Percentiles rank a stretch among this genome's conserved stretches.
These are phyloP conservation scores for Tipula vernalis DNA, from an alignment of 2,888 invertebrate genomes.

Conservation along the genomic window DNA sequence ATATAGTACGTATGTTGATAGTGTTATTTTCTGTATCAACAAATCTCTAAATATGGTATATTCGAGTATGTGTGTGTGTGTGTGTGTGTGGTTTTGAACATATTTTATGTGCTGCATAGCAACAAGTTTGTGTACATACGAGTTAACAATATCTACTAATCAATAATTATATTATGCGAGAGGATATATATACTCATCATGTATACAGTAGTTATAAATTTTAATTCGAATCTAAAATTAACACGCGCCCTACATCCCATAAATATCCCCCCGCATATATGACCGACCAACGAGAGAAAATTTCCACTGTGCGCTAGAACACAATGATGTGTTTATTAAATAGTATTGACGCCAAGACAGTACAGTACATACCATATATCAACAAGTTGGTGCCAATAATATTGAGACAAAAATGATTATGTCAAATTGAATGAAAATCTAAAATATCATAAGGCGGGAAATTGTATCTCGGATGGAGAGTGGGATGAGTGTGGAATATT, in stretches of 20 bases:
- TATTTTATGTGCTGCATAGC: not conserved
- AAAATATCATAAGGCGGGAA: not conserved
- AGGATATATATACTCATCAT: not conserved
- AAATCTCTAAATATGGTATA: not conserved
- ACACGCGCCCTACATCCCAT: not conserved
- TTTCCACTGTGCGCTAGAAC: not conserved
- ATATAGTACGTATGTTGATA: not conserved
- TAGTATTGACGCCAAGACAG: not conserved
- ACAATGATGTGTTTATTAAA: not conserved
- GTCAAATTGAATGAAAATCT: conserved; percentile 6
- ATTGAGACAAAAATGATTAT: conserved; percentile 10
- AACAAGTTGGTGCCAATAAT: conserved; percentile 10
- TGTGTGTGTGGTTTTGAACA: not conserved
- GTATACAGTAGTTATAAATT: not conserved
- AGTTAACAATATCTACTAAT: not conserved
- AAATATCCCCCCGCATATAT: not conserved
- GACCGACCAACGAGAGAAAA: not conserved
- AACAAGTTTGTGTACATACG: not conserved
- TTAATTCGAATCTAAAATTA: not conserved
- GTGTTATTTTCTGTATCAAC: not conserved
- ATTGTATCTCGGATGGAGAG: not conserved
- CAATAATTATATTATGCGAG: not conserved
- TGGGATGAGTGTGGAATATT: no score
- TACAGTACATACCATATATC: not conserved
- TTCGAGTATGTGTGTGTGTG: not conserved